A percentile compares a stretch with the other conserved stretches of the same genome.
Conservation (phyloP, 2,113 vertebrate species). For the Scalopus aquaticus region DNA sequence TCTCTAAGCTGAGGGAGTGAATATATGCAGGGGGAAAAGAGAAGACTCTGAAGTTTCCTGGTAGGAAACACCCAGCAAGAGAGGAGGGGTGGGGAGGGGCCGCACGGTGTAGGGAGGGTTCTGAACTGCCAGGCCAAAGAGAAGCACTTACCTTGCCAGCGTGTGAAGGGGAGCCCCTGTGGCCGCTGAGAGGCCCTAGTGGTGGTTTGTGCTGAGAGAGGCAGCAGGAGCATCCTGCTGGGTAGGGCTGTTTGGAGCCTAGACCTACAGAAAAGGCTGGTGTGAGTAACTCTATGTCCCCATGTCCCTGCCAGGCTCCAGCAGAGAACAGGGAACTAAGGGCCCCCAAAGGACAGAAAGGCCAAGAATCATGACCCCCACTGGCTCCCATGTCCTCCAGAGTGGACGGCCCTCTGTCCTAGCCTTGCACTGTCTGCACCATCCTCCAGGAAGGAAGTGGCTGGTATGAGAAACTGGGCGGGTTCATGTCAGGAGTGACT, state of each 20-base stretch:
- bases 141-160: neutral
- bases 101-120: neutral
- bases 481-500: neutral
- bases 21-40: no score
- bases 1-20: neutral
- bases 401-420: neutral
- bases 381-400: neutral
- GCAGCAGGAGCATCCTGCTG: neutral
- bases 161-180: neutral
- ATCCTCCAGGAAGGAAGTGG: neutral
- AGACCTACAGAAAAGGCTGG: neutral
- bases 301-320: neutral
- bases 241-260: neutral
- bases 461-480: neutral
- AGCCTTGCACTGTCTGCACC: no score
- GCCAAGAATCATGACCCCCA: accelerated
- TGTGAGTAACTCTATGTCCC: neutral
- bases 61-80: neutral
- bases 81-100: neutral
- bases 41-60: neutral
- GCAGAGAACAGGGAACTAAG: neutral
- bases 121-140: neutral
- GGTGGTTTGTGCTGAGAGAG: neutral
- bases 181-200: neutral
- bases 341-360: neutral